These are phyloP conservation scores for Clamator glandarius DNA, from an alignment of 2,797 vertebrate genomes.

Conservation along the genomic window DNA sequence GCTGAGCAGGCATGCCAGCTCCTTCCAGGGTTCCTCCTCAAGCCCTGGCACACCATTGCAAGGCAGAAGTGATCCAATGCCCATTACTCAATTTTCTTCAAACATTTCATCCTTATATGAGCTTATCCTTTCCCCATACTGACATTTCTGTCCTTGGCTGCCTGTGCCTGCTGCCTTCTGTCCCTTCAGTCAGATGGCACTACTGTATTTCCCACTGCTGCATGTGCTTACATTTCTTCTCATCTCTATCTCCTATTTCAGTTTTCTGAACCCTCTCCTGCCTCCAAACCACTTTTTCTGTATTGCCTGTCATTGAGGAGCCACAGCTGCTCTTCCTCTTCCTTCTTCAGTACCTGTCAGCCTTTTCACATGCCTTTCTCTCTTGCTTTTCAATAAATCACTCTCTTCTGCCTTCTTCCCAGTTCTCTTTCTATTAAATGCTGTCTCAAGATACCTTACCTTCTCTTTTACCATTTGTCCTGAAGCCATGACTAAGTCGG, in stretches of 20 bases:
- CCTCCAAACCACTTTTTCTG: background rate
- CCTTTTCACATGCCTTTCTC: background rate
- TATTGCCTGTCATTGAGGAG: background rate
- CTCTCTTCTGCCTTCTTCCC: background rate
- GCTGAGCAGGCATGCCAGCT: background rate
- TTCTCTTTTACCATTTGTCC: constrained; percentile 29
- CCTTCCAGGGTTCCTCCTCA: background rate
- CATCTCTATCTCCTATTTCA: background rate
- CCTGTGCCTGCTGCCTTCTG: background rate
- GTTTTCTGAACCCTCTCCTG: background rate
- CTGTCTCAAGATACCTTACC: background rate
- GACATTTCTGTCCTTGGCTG: background rate
- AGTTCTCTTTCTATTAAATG: background rate
- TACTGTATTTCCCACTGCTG: background rate
- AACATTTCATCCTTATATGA: constrained; percentile 10
- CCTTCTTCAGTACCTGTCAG: background rate
- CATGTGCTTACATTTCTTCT: background rate
- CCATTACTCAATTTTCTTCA: constrained; percentile 12
- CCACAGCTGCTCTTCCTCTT: background rate
- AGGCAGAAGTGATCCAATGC: constrained; percentile 31
- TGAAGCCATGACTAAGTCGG: constrained; percentile 30
- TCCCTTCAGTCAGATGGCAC: background rate
- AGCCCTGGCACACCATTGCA: background rate
- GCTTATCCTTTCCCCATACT: background rate
- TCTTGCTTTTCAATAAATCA: background rate